phyloP scores from a whole-genome alignment of 1,140 invertebrate genomes.

The Brachionus koreanus region DNA sequence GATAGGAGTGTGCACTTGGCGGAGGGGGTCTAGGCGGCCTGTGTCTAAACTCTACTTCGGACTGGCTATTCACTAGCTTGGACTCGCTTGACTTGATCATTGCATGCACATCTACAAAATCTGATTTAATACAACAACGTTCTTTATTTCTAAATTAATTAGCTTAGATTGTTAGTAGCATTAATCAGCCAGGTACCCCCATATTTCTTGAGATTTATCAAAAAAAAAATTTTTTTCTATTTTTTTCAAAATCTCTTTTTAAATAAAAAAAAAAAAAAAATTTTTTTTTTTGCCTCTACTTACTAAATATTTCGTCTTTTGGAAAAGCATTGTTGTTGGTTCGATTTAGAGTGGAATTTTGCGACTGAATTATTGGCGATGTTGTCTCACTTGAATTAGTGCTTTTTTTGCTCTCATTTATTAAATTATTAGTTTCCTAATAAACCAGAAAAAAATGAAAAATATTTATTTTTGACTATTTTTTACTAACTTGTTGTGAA shows the following conservation, averaged over 20 bases:
- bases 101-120: background rate
- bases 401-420: conserved; percentile 13
- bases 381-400: background rate
- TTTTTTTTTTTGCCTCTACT: background rate
- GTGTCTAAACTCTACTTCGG: background rate
- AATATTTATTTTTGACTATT: background rate
- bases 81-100: background rate
- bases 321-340: background rate
- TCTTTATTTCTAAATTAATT: background rate
- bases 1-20: background rate
- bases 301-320: conserved; percentile 37
- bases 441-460: background rate
- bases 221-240: background rate
- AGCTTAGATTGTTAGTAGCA: background rate
- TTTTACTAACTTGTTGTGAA: background rate
- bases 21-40: conserved; percentile 19
- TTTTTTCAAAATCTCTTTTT: background rate
- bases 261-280: background rate
- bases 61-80: background rate
- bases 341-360: conserved; percentile 25
- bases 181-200: background rate
- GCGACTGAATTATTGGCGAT: background rate
- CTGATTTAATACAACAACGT: background rate
- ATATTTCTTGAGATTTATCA: background rate
- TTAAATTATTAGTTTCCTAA: background rate